Conservation (phyloP, 1,140 invertebrate species). For the Nebria ingens region DNA sequence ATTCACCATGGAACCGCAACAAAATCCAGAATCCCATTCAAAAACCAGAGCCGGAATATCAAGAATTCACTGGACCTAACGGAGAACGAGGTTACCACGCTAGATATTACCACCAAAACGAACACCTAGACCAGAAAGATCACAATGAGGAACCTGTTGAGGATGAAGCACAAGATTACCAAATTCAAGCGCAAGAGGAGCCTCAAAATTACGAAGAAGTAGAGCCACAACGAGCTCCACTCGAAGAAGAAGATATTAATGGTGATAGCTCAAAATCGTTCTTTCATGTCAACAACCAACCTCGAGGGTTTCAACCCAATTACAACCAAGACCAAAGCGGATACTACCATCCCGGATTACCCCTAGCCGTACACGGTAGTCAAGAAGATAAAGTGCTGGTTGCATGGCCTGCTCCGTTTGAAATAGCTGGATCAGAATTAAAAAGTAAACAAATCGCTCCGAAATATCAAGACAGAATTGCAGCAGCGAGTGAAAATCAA, state of each 20-base stretch:
- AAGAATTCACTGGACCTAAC: slow-evolving; percentile 24
- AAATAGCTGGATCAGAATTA: background rate
- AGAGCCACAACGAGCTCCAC: slow-evolving; percentile 12
- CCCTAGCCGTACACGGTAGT: background rate
- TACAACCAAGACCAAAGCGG: slow-evolving; percentile 5
- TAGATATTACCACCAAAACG: slow-evolving; percentile 25
- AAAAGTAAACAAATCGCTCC: background rate
- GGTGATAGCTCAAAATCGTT: slow-evolving; percentile 6
- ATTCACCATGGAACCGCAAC: slow-evolving; percentile 34
- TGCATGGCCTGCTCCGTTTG: background rate
- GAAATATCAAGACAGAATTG: background rate
- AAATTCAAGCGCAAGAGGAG: slow-evolving; percentile 12
- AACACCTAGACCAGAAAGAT: slow-evolving; percentile 36
- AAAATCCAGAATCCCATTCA: slow-evolving; percentile 20
- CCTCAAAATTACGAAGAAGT: slow-evolving; percentile 13
- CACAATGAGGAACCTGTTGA: slow-evolving; percentile 22
- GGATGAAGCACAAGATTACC: background rate
- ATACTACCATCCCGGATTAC: background rate
- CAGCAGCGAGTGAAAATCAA: background rate
- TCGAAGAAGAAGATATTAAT: slow-evolving; percentile 13
- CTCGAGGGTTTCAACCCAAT: slow-evolving; percentile 14
- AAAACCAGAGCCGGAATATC: slow-evolving; percentile 32
- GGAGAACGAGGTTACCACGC: slow-evolving; percentile 17
- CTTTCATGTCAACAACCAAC: slow-evolving; percentile 9
- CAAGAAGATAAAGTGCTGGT: slow-evolving; percentile 1